phyloP scores from a whole-genome alignment of 1,140 invertebrate species.

The Tribolium castaneum region DNA sequence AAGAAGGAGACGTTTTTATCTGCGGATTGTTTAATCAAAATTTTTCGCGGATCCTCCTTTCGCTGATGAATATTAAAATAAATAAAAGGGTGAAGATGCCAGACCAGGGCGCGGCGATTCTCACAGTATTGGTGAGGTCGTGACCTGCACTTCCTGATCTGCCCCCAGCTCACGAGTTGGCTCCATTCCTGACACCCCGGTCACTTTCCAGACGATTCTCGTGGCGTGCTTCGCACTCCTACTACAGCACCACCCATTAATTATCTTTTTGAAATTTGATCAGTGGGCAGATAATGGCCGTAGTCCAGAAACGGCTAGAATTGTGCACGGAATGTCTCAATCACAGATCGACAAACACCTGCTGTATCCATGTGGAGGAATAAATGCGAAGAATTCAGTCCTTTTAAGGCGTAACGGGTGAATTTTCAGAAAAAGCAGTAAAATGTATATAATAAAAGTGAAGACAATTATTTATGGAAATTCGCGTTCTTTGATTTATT shows the following conservation, averaged over 20 bases:
- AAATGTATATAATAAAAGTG: not conserved
- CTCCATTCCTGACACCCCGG: constrained; percentile 29
- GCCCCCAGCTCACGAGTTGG: constrained; percentile 38
- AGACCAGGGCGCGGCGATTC: constrained; percentile 31
- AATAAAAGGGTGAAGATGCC: constrained; percentile 29
- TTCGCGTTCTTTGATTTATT: constrained; percentile 40
- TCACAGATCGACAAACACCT: not conserved
- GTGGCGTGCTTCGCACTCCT: constrained; percentile 18
- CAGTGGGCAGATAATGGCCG: not conserved
- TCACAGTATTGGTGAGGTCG: constrained; percentile 43
- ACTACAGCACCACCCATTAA: constrained; percentile 18
- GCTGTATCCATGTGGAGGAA: not conserved
- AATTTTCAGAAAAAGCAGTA: constrained; percentile 26
- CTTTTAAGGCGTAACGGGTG: constrained; percentile 14
- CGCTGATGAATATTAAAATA: constrained; percentile 30
- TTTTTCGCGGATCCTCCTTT: not conserved
- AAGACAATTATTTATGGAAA: constrained; percentile 41
- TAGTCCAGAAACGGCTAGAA: not conserved
- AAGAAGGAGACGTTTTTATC: not conserved
- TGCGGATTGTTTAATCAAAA: too few relatives aligned
- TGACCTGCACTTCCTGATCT: constrained; percentile 44
- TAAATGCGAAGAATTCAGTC: constrained; percentile 27
- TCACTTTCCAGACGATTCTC: constrained; percentile 15
- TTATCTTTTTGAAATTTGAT: constrained; percentile 26
- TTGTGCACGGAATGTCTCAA: constrained; percentile 4